phyloP scores from a whole-genome alignment of 2,113 vertebrate species.

The Hydrochoerus hydrochaeris region DNA sequence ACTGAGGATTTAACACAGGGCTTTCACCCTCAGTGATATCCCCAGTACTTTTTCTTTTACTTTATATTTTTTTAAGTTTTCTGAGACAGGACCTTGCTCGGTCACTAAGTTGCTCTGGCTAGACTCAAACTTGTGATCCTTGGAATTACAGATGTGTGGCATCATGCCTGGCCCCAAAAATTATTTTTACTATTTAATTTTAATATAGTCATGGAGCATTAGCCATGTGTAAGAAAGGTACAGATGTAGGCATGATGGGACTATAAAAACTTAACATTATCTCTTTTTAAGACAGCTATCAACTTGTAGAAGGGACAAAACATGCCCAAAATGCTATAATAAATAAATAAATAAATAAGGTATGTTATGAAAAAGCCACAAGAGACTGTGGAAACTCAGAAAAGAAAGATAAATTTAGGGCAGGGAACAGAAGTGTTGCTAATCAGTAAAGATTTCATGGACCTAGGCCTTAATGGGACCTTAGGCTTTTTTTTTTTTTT shows the following conservation, averaged over 20 bases:
- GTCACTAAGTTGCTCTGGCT: not conserved
- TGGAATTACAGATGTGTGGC: not conserved
- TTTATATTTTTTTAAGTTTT: not conserved
- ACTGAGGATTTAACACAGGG: not conserved
- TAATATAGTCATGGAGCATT: not conserved
- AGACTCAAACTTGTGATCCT: not conserved
- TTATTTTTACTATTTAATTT: not conserved
- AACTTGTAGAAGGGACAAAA: not conserved
- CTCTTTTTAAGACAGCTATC: constrained; percentile 21
- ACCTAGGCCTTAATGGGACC: constrained; percentile 17
- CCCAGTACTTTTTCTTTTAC: not conserved
- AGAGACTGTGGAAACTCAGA: not conserved
- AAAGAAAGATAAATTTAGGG: not conserved
- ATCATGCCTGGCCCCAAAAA: not conserved
- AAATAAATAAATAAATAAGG: not conserved
- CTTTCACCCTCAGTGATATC: not conserved
- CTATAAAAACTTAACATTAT: not conserved
- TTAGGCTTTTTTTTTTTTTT: not conserved
- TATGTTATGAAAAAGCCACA: constrained; percentile 23
- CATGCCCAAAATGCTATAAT: constrained; percentile 14
- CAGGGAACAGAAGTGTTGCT: not conserved
- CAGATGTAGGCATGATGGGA: not conserved
- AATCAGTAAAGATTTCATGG: not conserved
- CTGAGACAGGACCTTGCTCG: not conserved
- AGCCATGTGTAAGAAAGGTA: not conserved